Percentiles rank a stretch among this genome's conserved stretches.
These are phyloP conservation scores for Morpho achilles DNA, from an alignment of 2,888 invertebrate species.

Conservation along the genomic window DNA sequence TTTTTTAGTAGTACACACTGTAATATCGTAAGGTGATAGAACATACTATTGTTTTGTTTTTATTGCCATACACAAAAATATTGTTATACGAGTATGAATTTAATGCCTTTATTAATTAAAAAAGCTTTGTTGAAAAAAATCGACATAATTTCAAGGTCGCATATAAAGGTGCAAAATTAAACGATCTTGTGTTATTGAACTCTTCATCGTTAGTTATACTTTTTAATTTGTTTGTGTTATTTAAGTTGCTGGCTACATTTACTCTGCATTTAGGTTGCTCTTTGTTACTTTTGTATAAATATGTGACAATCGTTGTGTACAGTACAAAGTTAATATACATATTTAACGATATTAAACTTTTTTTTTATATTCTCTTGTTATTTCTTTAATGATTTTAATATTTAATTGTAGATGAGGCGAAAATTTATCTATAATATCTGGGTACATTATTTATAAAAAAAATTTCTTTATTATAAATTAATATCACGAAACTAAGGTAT, in stretches of 20 bases:
- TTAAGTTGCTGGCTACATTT: slow-evolving; percentile 23
- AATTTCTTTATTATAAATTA: too few species aligned
- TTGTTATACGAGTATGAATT: too few species aligned
- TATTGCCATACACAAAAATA: too few species aligned
- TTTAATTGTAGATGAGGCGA: neutral
- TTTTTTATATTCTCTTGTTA: slow-evolving; percentile 47
- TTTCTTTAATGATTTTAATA: slow-evolving; percentile 35
- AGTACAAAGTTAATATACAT: slow-evolving; percentile 45
- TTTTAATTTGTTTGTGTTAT: slow-evolving; percentile 16
- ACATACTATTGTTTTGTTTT: too few species aligned
- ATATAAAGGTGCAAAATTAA: too few species aligned
- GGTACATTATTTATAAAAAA: neutral
- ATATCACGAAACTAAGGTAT: too few species aligned
- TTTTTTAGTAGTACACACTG: too few species aligned
- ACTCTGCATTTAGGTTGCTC: slow-evolving; percentile 24
- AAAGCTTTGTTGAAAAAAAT: too few species aligned
- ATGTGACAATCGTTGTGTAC: slow-evolving; percentile 25
- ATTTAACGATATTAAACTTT: slow-evolving; percentile 58
- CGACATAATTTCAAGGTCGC: too few species aligned
- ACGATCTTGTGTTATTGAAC: slow-evolving; percentile 4
- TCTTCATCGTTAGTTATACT: slow-evolving; percentile 1
- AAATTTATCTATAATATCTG: neutral
- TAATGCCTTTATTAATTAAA: too few species aligned
- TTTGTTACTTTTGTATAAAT: slow-evolving; percentile 7
- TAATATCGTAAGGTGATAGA: too few species aligned